phyloP scores from a whole-genome alignment of 2,797 vertebrate genomes.

The Rhabdophis nuchalis region DNA sequence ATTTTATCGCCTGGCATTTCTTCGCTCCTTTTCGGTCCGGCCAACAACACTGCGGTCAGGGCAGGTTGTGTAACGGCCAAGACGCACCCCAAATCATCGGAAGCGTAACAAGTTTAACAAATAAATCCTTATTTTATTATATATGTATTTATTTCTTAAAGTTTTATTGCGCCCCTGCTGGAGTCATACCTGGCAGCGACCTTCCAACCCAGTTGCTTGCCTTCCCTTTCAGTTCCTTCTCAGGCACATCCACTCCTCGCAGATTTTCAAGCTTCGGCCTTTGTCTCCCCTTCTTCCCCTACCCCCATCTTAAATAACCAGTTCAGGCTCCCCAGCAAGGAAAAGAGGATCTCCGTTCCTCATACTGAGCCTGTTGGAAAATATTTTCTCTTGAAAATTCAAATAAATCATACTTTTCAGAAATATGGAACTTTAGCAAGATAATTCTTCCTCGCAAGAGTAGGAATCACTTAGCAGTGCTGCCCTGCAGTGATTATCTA shows the following conservation, averaged over 20 bases:
- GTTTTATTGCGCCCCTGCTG: background rate
- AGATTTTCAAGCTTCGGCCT: background rate
- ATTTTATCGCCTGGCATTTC: background rate
- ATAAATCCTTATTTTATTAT: background rate
- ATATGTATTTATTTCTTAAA: background rate
- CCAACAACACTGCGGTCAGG: background rate
- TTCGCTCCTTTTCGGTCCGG: background rate
- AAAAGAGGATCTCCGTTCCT: background rate
- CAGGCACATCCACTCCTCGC: background rate
- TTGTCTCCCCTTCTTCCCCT: too few species aligned
- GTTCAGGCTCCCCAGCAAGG: background rate
- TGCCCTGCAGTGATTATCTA: background rate
- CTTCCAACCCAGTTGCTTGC: background rate
- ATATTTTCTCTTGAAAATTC: background rate
- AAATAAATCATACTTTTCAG: too few species aligned
- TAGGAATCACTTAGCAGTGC: background rate
- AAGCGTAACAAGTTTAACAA: background rate
- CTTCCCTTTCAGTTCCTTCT: background rate
- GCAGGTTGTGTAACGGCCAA: background rate
- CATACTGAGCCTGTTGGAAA: background rate
- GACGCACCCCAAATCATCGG: background rate
- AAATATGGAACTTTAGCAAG: background rate
- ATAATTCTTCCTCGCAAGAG: background rate
- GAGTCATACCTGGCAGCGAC: background rate
- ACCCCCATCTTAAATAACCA: background rate